Evolutionary conservation across 2,888 invertebrate genomes (phyloP).

Genomic region (Scrobipalpa costella): DNA sequence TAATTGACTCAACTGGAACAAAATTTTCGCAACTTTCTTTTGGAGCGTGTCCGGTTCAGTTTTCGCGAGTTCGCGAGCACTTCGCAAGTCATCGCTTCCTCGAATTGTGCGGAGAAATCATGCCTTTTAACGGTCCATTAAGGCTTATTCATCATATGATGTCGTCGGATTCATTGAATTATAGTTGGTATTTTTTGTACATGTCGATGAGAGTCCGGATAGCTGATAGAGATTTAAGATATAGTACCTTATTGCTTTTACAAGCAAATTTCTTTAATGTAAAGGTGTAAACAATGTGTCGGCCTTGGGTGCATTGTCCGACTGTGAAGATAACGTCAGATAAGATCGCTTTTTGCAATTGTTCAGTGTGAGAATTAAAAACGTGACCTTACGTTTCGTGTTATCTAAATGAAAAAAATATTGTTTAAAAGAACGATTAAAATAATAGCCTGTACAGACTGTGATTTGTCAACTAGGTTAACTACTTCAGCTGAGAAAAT

Average conservation of each 20-base stretch:
- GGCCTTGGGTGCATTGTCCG: conserved; percentile 12
- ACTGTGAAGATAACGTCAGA: not conserved
- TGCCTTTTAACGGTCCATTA: conserved; percentile 11
- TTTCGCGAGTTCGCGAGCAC: not conserved
- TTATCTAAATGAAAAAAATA: not conserved
- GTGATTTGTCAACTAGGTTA: not conserved
- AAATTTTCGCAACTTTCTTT: conserved; percentile 19
- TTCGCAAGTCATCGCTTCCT: conserved; percentile 18
- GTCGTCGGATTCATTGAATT: not conserved
- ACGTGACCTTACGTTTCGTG: not conserved
- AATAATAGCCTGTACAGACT: not conserved
- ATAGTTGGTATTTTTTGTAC: not conserved
- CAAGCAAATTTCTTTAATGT: not conserved
- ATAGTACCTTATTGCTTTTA: not conserved
- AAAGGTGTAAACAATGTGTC: not conserved
- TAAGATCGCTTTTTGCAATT: conserved; percentile 7
- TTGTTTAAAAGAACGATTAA: not conserved
- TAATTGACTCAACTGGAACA: conserved; percentile 9
- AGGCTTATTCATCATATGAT: conserved; percentile 12
- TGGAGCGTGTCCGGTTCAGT: not conserved
- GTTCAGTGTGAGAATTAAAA: not conserved
- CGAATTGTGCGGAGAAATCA: conserved; percentile 11
- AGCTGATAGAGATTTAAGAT: not conserved
- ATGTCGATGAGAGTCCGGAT: not conserved
- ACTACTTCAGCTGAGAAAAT: not conserved